Evolutionary conservation across 2,113 vertebrate species (phyloP).

Genomic region (Pelecanoides urinatrix): DNA sequence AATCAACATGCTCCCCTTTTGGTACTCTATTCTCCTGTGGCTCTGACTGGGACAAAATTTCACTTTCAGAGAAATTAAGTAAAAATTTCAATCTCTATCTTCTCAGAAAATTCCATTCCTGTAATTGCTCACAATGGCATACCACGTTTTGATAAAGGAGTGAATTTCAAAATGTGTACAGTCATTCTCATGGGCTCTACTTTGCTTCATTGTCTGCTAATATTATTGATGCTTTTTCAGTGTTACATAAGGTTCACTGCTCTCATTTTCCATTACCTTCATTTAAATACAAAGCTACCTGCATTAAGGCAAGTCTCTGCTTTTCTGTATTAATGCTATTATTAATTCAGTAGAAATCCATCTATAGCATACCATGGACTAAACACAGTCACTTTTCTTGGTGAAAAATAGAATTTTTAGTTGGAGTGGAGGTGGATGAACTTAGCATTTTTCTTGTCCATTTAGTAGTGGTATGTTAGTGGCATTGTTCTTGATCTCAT

Average conservation of each 20-base stretch:
- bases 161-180: neutral
- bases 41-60: neutral
- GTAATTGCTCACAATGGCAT: neutral
- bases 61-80: neutral
- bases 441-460: neutral
- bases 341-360: neutral
- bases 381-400: neutral
- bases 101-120: neutral
- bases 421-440: neutral
- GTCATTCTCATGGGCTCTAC: fast-evolving
- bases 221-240: neutral
- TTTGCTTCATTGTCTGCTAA: neutral
- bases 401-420: neutral
- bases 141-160: fast-evolving
- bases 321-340: neutral
- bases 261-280: neutral
- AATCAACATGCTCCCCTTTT: neutral
- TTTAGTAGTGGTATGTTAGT: neutral
- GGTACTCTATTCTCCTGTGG: neutral
- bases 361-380: neutral
- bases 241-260: neutral
- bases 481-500: neutral
- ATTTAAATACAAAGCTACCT: neutral
- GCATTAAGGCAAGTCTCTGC: neutral
- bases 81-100: neutral